Conservation (phyloP, 1,140 invertebrate species). For the Drosophila sp. region DNA sequence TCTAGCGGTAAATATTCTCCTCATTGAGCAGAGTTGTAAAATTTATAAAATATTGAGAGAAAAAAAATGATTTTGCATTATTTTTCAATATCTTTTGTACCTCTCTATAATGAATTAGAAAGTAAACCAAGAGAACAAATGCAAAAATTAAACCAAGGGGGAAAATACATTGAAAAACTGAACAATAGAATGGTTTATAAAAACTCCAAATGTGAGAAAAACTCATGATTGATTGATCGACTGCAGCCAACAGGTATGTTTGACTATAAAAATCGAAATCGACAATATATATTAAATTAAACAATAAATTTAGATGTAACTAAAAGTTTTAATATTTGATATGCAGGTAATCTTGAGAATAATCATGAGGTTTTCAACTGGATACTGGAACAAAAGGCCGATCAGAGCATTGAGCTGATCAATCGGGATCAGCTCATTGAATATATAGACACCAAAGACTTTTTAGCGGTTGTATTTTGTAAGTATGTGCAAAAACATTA, state of each 20-base stretch:
- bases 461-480: slow-evolving; percentile 97
- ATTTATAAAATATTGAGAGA: slow-evolving; percentile 8
- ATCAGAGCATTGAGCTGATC: slow-evolving; percentile 96
- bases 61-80: slow-evolving; percentile 46
- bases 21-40: not conserved
- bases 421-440: slow-evolving; percentile 93
- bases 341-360: slow-evolving; percentile 92
- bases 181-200: not conserved
- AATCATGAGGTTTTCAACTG: slow-evolving; percentile 94
- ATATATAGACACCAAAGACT: slow-evolving; percentile 96
- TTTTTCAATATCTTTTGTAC: slow-evolving; percentile 14
- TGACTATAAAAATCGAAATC: slow-evolving; percentile 18
- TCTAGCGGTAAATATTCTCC: slow-evolving; percentile 18
- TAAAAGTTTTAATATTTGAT: slow-evolving; percentile 18
- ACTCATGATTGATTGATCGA: slow-evolving; percentile 76
- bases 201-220: slow-evolving; percentile 14
- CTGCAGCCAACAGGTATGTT: slow-evolving; percentile 83
- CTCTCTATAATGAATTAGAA: not conserved
- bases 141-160: not conserved
- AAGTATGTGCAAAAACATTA: slow-evolving; percentile 86
- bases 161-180: slow-evolving; percentile 1
- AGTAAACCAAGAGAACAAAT: too few relatives aligned
- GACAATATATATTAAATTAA: not conserved
- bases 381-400: slow-evolving; percentile 96
- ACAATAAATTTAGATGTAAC: slow-evolving; percentile 1